These are phyloP conservation scores for Brachyptera risi DNA, from an alignment of 2,888 invertebrate species.

Conservation along the genomic window DNA sequence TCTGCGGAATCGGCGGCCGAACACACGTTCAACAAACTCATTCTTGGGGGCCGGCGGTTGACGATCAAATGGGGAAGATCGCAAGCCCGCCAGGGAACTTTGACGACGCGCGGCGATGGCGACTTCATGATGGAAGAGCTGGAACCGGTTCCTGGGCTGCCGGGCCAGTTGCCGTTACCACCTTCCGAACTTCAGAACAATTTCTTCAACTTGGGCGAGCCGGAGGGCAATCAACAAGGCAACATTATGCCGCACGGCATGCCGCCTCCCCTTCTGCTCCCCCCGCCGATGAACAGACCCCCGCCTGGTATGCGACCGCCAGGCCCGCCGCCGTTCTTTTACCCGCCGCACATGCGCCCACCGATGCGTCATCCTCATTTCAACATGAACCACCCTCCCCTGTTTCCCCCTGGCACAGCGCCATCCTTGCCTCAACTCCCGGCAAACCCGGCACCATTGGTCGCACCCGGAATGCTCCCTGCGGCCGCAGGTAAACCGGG, in stretches of 20 bases:
- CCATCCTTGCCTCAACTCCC: constrained; percentile 31
- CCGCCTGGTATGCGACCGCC: constrained; percentile 41
- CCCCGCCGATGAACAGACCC: constrained; percentile 44
- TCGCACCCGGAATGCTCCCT: constrained; percentile 37
- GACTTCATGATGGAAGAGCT: constrained; percentile 40
- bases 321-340: constrained; percentile 42
- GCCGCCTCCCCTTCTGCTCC: constrained; percentile 45
- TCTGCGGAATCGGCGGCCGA: constrained; percentile 94
- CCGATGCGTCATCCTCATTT: constrained; percentile 26
- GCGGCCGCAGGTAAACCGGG: constrained; percentile 49
- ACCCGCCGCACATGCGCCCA: constrained; percentile 38
- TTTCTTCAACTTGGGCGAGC: constrained; percentile 59
- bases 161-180: constrained; percentile 62
- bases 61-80: constrained; percentile 99
- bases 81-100: constrained; percentile 65
- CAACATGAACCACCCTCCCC: constrained; percentile 26
- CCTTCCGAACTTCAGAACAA: constrained; percentile 61
- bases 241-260: constrained; percentile 25
- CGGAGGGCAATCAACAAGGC: constrained; percentile 33
- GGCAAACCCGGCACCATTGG: constrained; percentile 31
- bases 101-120: constrained; percentile 45
- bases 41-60: constrained; percentile 76
- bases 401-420: constrained; percentile 32
- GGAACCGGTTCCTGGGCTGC: constrained; percentile 75
- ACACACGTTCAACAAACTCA: constrained; percentile 91